Conservation (phyloP, 2,888 invertebrate genomes). For the Eilema depressum region DNA sequence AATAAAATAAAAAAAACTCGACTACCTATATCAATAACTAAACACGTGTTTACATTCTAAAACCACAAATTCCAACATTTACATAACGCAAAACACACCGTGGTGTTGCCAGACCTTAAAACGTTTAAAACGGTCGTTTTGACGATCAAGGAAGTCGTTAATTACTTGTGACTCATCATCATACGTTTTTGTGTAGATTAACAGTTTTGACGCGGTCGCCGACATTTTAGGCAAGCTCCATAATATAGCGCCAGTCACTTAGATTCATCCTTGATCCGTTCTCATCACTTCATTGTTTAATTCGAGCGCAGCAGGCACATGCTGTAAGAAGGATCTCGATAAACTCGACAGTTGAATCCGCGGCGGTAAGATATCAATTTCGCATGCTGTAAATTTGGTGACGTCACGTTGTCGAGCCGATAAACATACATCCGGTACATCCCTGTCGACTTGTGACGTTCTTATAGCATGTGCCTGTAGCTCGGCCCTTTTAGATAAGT, state of each 20-base stretch:
- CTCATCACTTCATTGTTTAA: neutral
- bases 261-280: neutral
- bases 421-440: too few species aligned
- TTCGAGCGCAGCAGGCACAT: too few species aligned
- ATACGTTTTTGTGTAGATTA: slow-evolving; percentile 60
- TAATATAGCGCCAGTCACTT: neutral
- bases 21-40: neutral
- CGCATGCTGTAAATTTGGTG: too few species aligned
- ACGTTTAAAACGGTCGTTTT: slow-evolving; percentile 58
- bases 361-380: too few species aligned
- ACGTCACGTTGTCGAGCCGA: too few species aligned
- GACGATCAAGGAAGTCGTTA: slow-evolving; percentile 70
- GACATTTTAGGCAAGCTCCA: slow-evolving; percentile 11
- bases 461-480: too few species aligned
- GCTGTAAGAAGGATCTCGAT: too few species aligned
- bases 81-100: slow-evolving; percentile 17
- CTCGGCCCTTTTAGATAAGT: too few species aligned
- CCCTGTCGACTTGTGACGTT: too few species aligned
- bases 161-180: slow-evolving; percentile 53
- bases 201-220: slow-evolving; percentile 45
- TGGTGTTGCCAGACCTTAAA: slow-evolving; percentile 35
- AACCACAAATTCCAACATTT: slow-evolving; percentile 16
- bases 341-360: too few species aligned
- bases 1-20: neutral
- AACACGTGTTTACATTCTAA: slow-evolving; percentile 7